Evolutionary conservation across 1,140 invertebrate species (phyloP).

Genomic region (Zaprionus inermis): DNA sequence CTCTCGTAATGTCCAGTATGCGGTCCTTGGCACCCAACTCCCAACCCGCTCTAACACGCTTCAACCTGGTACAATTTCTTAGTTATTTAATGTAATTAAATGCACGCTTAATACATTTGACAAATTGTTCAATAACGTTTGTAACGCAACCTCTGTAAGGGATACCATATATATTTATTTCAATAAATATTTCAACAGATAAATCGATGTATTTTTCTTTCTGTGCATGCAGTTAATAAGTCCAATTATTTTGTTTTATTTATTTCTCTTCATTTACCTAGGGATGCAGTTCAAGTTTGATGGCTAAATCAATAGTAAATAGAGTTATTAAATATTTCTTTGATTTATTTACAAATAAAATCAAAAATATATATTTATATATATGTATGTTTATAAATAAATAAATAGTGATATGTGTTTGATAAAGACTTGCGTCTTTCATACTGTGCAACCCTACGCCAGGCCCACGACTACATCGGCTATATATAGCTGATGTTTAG

Average conservation of each 20-base stretch:
- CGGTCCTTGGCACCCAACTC: background rate
- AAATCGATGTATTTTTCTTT: conserved; percentile 6
- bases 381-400: background rate
- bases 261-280: background rate
- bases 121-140: conserved; percentile 13
- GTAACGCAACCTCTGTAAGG: conserved; percentile 20
- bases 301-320: background rate
- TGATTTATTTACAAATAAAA: too few relatives aligned
- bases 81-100: conserved; percentile 40
- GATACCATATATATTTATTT: conserved; percentile 54
- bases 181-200: conserved; percentile 69
- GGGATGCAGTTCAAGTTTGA: conserved; percentile 1
- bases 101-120: conserved; percentile 33
- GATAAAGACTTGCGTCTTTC: background rate
- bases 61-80: conserved; percentile 34
- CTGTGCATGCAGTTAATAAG: conserved; percentile 51
- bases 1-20: background rate
- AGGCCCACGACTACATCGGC: background rate
- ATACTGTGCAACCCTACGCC: background rate
- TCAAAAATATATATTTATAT: too few relatives aligned
- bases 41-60: conserved; percentile 23
- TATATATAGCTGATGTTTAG: conserved; percentile 20
- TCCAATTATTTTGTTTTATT: conserved; percentile 12
- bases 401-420: background rate
- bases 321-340: too few relatives aligned